A percentile compares a stretch with the other conserved stretches of the same genome.
Evolutionary conservation across 1,140 invertebrate species (phyloP).

Genomic region (Dinoponera quadriceps): DNA sequence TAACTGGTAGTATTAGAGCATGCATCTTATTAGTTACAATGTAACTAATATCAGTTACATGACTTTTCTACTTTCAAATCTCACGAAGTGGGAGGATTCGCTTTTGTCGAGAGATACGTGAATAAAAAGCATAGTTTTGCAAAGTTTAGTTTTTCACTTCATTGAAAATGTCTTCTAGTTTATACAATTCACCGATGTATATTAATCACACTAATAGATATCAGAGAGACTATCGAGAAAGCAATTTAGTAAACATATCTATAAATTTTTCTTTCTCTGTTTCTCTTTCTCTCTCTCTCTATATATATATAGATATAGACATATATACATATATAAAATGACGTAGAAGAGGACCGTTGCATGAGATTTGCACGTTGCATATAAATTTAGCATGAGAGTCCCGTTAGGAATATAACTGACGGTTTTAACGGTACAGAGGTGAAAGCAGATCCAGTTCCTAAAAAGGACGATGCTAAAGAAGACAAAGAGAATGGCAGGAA

Average conservation of each 20-base stretch:
- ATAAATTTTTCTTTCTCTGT: too few species aligned
- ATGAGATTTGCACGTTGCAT: constrained; percentile 72
- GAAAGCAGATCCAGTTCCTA: constrained; percentile 82
- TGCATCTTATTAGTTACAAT: constrained; percentile 52
- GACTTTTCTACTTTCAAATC: constrained; percentile 7
- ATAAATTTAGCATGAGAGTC: constrained; percentile 77
- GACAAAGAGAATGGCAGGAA: constrained; percentile 84
- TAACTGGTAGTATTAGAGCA: constrained; percentile 54
- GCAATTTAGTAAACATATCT: neutral
- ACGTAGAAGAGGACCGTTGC: constrained; percentile 44
- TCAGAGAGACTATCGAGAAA: constrained; percentile 15
- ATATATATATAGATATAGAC: too few species aligned
- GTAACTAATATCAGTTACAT: constrained; percentile 29
- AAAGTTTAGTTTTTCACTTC: constrained; percentile 15
- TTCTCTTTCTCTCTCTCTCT: too few species aligned
- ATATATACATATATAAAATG: constrained; percentile 21
- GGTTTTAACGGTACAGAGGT: constrained; percentile 84
- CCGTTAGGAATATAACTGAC: constrained; percentile 83
- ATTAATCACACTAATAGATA: constrained; percentile 14
- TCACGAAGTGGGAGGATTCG: constrained; percentile 1
- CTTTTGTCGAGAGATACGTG: neutral
- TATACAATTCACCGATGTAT: neutral
- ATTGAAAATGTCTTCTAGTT: neutral
- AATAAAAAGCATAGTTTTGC: neutral
- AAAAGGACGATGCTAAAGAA: constrained; percentile 84